These are phyloP conservation scores for Hyles lineata DNA, from an alignment of 2,888 invertebrate species.

Conservation along the genomic window DNA sequence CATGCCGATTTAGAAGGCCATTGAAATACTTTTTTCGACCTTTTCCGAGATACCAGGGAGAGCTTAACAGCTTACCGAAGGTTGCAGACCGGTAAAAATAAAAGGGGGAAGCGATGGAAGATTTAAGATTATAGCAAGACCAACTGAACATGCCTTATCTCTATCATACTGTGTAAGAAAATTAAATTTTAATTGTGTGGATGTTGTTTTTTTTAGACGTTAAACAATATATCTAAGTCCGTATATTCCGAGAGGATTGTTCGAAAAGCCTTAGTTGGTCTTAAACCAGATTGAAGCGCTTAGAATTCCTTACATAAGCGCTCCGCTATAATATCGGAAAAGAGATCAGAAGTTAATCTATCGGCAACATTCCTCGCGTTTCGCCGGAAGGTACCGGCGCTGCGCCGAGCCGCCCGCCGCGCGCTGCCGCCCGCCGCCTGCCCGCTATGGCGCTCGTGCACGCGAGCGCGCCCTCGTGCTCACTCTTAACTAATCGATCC, in stretches of 20 bases:
- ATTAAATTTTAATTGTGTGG: background rate
- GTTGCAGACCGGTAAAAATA: too few relatives aligned
- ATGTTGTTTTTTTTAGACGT: background rate
- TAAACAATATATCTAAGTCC: conserved; percentile 13
- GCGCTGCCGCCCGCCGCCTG: conserved; percentile 55
- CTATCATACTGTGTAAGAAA: too few relatives aligned
- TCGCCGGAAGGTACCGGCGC: conserved; percentile 80
- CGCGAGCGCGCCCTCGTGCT: conserved; percentile 67
- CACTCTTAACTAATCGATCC: conserved; percentile 73
- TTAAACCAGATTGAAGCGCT: conserved; percentile 80
- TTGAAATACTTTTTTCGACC: too few relatives aligned
- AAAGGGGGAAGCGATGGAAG: too few relatives aligned
- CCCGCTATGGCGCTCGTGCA: conserved; percentile 69
- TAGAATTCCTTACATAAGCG: conserved; percentile 82
- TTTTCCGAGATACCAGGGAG: too few relatives aligned
- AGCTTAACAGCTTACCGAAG: too few relatives aligned
- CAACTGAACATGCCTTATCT: too few relatives aligned
- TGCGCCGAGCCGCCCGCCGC: conserved; percentile 66
- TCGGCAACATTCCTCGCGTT: conserved; percentile 84
- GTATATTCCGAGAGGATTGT: conserved; percentile 59
- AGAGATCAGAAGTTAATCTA: conserved; percentile 85
- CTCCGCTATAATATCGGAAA: conserved; percentile 82
- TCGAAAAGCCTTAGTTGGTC: conserved; percentile 68
- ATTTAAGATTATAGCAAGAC: too few relatives aligned
- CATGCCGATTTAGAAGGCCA: too few relatives aligned